Base-by-base conservation (phyloP, 2,113 vertebrate genomes). In the Callocephalon fimbriatum region DNA sequence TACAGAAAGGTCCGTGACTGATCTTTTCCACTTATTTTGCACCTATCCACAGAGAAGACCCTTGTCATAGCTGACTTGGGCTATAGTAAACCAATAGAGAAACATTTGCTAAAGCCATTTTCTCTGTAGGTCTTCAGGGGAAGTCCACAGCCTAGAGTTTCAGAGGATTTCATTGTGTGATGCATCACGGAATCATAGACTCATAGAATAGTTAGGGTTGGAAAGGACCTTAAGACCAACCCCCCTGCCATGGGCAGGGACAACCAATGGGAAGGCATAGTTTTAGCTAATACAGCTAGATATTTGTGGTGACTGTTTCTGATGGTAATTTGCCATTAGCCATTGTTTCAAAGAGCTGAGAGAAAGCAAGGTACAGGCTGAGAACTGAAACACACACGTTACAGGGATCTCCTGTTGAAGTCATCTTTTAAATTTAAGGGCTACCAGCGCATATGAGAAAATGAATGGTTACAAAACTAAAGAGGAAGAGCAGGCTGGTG, bases 31-130 rank as follows among this genome's bases (percentile, higher is more conserved):
- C 83, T 94, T 96, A 31, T 94, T 97, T 97, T 96, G 86, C 66
- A 92, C 93, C 94, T 98, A 72, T 82, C 85, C 94, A 88, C 91
- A 95, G 97, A 93, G 90, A 91, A 96, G 95, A 90, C 76, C 90
- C 54, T 71, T 92, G 91, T 93, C 91, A 86, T 93, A 85, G 12
- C 53, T 88, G 94, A 22, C 65, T 91, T 90, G 90, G 86, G 66
- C 85, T 94, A 45, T 7, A 90, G 81, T 67, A 86, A 95, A 85
- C 61, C 50, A 93, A 45, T 42, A 47, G 70, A 95, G 56, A 38
- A 96, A 70, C 58, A 77, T 58, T 67, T 74, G 40, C 53, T 96
- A 5, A 1, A 95, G 84, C 79, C 2, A 7, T 92, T 96, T 95
- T 61, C 71, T 67, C 70, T 48, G 35, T 51, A 77, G 17, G 47